These are phyloP conservation scores for Chrysogorgia sp. DNA, from an alignment of 92 coral and sea anemone species.

Conservation along the genomic window DNA sequence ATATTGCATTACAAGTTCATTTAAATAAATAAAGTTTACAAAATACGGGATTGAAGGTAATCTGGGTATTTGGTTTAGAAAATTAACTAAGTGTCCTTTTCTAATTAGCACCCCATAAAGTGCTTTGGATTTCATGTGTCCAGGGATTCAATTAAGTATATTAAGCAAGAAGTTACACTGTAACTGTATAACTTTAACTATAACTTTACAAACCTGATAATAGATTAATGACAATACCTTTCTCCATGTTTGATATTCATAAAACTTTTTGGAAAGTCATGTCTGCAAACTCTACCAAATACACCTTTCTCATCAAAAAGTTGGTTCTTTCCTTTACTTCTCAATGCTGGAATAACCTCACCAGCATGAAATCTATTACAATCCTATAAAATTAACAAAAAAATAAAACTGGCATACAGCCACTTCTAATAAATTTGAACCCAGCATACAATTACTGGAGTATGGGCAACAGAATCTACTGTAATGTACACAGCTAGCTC, in stretches of 20 bases:
- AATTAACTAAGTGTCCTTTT: no score
- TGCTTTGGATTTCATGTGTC: no score
- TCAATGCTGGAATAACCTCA: conserved; percentile 64
- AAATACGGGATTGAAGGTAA: no score
- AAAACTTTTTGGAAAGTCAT: conserved; percentile 68
- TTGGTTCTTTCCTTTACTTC: conserved; percentile 64
- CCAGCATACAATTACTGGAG: background rate
- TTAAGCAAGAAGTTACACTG: no score
- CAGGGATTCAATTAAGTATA: no score
- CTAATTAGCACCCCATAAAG: no score
- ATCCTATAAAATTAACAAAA: conserved; percentile 44
- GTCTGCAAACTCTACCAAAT: conserved; percentile 66
- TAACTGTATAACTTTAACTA: no score
- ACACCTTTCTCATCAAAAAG: conserved; percentile 73
- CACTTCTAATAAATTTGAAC: background rate
- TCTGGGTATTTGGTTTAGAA: no score
- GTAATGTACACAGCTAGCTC: background rate
- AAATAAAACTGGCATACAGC: background rate
- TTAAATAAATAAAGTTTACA: no score
- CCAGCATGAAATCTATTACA: conserved; percentile 75
- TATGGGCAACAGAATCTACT: background rate
- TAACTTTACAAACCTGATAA: background rate
- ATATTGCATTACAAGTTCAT: no score
- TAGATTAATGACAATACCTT: conserved; percentile 38
- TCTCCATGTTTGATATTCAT: conserved; percentile 64